phyloP scores from a whole-genome alignment of 92 coral and sea anemone genomes.

The Palythoa caribaeorum region DNA sequence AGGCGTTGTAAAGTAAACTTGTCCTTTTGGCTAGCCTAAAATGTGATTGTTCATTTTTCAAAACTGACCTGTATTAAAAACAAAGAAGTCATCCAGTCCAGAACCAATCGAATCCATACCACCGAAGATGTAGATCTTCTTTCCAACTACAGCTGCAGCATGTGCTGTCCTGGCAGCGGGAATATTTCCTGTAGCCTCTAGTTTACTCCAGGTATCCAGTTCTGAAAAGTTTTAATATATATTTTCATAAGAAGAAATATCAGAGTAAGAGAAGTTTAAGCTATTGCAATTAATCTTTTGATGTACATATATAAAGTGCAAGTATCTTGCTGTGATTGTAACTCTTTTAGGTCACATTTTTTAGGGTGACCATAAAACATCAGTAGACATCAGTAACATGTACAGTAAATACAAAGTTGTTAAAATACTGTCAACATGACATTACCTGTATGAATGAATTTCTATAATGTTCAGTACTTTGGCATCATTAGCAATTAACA shows the following conservation, averaged over 20 bases:
- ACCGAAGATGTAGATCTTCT: conserved; percentile 82
- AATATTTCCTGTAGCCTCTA: conserved; percentile 69
- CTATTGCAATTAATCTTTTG: too few species aligned
- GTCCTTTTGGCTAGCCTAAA: neutral
- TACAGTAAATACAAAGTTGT: too few species aligned
- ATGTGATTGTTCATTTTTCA: neutral
- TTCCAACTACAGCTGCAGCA: conserved; percentile 79
- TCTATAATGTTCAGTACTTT: too few species aligned
- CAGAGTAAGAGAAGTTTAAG: too few species aligned
- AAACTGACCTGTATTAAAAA: conserved; percentile 77
- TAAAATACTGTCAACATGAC: too few species aligned
- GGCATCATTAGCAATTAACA: neutral
- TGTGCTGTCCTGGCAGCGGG: conserved; percentile 92
- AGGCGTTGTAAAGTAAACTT: neutral
- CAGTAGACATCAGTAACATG: too few species aligned
- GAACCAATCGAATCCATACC: conserved; percentile 90
- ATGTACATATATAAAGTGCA: too few species aligned
- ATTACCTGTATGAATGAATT: too few species aligned
- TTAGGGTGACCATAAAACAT: too few species aligned
- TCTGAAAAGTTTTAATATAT: conserved; percentile 39
- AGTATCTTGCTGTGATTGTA: too few species aligned
- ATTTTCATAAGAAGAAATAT: too few species aligned
- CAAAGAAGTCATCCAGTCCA: conserved; percentile 91
- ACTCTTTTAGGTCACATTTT: too few species aligned
- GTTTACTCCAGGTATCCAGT: conserved; percentile 73